phyloP scores from a whole-genome alignment of 2,113 vertebrate species.

The Spea bombifrons region DNA sequence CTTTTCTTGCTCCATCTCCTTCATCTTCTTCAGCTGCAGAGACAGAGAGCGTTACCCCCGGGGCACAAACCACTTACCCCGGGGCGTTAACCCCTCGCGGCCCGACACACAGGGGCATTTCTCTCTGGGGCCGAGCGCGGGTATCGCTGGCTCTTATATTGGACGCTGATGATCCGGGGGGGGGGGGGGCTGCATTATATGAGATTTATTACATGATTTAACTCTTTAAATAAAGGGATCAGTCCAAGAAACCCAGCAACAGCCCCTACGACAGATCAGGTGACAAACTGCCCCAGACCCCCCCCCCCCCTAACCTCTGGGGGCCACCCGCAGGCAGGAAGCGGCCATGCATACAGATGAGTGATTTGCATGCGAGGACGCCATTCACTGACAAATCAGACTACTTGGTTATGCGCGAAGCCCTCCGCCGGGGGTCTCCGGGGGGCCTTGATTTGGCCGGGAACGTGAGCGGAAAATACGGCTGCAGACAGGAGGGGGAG shows the following conservation, averaged over 20 bases:
- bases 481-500: no score
- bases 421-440: neutral
- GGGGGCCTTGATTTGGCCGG: neutral
- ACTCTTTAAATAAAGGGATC: no score
- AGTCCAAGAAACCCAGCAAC: no score
- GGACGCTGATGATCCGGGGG: no score
- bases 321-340: neutral
- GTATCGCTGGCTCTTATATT: no score
- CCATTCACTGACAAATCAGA: neutral
- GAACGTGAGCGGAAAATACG: neutral
- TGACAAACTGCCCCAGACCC: neutral
- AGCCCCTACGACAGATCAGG: neutral
- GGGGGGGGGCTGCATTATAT: slow-evolving; percentile 45
- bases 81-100: neutral
- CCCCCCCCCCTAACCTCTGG: neutral
- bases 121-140: no score
- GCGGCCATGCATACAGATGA: neutral
- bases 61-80: no score
- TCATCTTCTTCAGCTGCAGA: slow-evolving; percentile 85
- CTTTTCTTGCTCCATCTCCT: slow-evolving; percentile 89
- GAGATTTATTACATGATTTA: no score
- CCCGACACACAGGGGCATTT: no score
- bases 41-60: neutral
- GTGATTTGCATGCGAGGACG: neutral
- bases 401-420: neutral